These are phyloP conservation scores for Drosophila suboccidentalis DNA, from an alignment of 2,888 invertebrate species.

Conservation along the genomic window DNA sequence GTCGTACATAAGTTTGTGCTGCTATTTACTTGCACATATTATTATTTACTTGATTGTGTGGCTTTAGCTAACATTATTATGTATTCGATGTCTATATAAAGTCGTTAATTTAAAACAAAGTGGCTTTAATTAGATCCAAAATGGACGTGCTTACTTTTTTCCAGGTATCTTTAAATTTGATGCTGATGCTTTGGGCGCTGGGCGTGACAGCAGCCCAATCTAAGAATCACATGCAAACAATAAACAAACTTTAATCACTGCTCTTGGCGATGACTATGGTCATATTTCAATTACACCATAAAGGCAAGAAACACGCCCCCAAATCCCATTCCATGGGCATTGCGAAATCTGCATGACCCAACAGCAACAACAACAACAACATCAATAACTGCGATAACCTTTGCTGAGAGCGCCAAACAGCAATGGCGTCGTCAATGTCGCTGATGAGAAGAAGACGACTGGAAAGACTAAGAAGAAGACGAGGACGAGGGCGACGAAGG, in stretches of 20 bases:
- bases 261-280: conserved; percentile 48
- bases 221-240: conserved; percentile 47
- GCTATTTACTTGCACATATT: neutral
- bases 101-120: conserved; percentile 57
- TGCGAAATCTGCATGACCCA: conserved; percentile 50
- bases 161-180: neutral
- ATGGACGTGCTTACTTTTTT: conserved; percentile 24
- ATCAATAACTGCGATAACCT: conserved; percentile 68
- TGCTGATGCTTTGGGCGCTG: conserved; percentile 30
- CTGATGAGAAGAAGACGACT: conserved; percentile 14
- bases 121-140: conserved; percentile 61
- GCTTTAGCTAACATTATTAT: conserved; percentile 28
- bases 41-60: conserved; percentile 24
- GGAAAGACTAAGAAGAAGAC: conserved; percentile 1
- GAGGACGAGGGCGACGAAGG: conserved; percentile 12
- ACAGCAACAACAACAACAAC: conserved; percentile 29
- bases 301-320: conserved; percentile 60
- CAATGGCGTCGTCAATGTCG: conserved; percentile 56
- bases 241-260: conserved; percentile 61
- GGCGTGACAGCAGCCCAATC: conserved; percentile 39
- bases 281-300: conserved; percentile 73
- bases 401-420: conserved; percentile 50
- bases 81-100: conserved; percentile 41
- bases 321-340: conserved; percentile 28
- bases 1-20: conserved; percentile 1